phyloP scores from a whole-genome alignment of 2,888 invertebrate genomes.

The Acleris holmiana region DNA sequence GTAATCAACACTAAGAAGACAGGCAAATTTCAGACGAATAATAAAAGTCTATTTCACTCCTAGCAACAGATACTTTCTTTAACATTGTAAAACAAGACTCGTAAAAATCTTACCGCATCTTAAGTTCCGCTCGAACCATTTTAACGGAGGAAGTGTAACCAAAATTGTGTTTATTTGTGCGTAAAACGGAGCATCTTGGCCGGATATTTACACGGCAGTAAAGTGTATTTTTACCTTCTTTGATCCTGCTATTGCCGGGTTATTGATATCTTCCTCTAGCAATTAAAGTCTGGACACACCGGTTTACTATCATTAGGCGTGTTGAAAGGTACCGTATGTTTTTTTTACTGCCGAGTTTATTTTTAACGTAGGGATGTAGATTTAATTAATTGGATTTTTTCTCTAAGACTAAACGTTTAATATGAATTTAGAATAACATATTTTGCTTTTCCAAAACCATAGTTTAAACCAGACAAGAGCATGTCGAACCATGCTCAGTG shows the following conservation, averaged over 20 bases:
- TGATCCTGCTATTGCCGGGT: constrained; percentile 42
- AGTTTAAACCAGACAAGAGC: too few species aligned
- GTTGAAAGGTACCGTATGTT: constrained; percentile 16
- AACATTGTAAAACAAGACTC: constrained; percentile 11
- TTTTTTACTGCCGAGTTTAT: constrained; percentile 7
- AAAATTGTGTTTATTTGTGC: constrained; percentile 34
- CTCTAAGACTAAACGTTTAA: too few species aligned
- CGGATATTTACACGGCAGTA: constrained; percentile 62
- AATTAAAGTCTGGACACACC: constrained; percentile 31
- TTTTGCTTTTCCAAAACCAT: too few species aligned
- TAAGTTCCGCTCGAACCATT: constrained; percentile 7
- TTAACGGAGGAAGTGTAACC: constrained; percentile 23
- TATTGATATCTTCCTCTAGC: constrained; percentile 52
- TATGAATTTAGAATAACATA: too few species aligned
- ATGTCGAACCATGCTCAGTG: too few species aligned
- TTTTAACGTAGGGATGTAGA: constrained; percentile 3
- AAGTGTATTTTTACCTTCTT: constrained; percentile 63
- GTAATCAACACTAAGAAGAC: too few species aligned
- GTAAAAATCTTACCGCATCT: constrained; percentile 23
- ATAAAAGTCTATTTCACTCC: too few species aligned
- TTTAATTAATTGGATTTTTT: too few species aligned
- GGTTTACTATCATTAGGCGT: constrained; percentile 17
- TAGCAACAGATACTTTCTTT: too few species aligned
- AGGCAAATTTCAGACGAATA: too few species aligned
- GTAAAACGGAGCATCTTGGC: constrained; percentile 33